These are phyloP conservation scores for Euwallacea similis DNA, from an alignment of 1,140 invertebrate species.

Conservation along the genomic window DNA sequence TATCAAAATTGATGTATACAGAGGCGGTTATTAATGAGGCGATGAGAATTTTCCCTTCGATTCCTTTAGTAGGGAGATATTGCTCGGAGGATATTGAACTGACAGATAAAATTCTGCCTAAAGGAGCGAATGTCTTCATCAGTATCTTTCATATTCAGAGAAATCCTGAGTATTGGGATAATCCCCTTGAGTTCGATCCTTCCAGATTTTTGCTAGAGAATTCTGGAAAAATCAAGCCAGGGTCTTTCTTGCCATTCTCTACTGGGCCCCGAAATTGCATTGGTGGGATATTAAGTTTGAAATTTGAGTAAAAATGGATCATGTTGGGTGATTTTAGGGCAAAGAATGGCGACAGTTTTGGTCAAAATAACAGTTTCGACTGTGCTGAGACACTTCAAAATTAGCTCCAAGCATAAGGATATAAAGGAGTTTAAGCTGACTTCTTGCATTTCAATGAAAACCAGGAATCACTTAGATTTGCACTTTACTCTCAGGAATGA, in stretches of 20 bases:
- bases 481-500: too few relatives aligned
- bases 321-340: too few relatives aligned
- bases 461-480: too few relatives aligned
- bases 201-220: slow-evolving; percentile 67
- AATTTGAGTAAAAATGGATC: too few relatives aligned
- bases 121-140: slow-evolving; percentile 3
- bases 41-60: slow-evolving; percentile 3
- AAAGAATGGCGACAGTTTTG: too few relatives aligned
- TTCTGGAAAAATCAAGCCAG: slow-evolving; percentile 53
- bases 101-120: slow-evolving; percentile 10
- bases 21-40: slow-evolving; percentile 16
- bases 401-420: too few relatives aligned
- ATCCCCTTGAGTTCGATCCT: slow-evolving; percentile 69
- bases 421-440: too few relatives aligned
- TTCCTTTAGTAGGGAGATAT: background rate
- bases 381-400: too few relatives aligned
- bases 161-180: slow-evolving; percentile 32
- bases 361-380: too few relatives aligned
- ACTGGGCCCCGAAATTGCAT: slow-evolving; percentile 68
- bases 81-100: slow-evolving; percentile 10
- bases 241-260: slow-evolving; percentile 65
- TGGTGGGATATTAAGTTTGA: slow-evolving; percentile 47
- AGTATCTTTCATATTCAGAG: slow-evolving; percentile 23
- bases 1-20: slow-evolving; percentile 9
- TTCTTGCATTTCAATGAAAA: too few relatives aligned